A percentile compares a stretch with the other conserved stretches of the same genome.
These are phyloP conservation scores for Xyrichtys novacula DNA, from an alignment of 2,797 vertebrate genomes.

Conservation along the genomic window DNA sequence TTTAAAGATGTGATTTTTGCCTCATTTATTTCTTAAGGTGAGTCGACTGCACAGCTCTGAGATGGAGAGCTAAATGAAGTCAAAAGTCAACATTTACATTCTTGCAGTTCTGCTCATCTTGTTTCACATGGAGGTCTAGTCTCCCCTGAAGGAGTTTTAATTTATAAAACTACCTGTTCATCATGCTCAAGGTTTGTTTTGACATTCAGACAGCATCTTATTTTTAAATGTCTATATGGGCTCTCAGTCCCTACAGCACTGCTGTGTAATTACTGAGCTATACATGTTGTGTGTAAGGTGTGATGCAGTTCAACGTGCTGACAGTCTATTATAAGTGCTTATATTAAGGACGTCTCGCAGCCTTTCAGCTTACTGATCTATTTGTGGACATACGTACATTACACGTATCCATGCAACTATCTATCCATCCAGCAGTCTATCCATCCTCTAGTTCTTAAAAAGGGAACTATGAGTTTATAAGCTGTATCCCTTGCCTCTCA, in stretches of 20 bases:
- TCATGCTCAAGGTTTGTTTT: too few relatives aligned
- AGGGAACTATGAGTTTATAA: conserved; percentile 29
- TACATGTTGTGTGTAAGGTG: neutral
- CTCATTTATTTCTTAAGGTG: too few relatives aligned
- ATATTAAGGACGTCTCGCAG: neutral
- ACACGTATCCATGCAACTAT: neutral
- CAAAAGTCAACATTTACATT: too few relatives aligned
- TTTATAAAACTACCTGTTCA: too few relatives aligned
- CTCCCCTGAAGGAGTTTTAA: too few relatives aligned
- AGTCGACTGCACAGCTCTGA: too few relatives aligned
- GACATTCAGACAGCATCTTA: too few relatives aligned
- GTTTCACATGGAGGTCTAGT: too few relatives aligned
- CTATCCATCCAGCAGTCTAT: neutral
- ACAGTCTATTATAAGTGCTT: neutral
- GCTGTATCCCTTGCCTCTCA: conserved; percentile 37
- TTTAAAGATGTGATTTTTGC: too few relatives aligned
- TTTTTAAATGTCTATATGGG: too few relatives aligned
- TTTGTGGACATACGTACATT: neutral
- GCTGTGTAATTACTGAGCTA: neutral
- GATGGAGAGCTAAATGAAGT: too few relatives aligned
- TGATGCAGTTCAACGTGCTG: neutral
- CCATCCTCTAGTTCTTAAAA: conserved; percentile 10
- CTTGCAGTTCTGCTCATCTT: too few relatives aligned
- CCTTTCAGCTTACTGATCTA: neutral
- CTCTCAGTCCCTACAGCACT: neutral